A percentile compares a stretch with the other conserved stretches of the same genome.
Evolutionary conservation across 2,888 invertebrate genomes (phyloP).

Genomic region (Pollenia amentaria): DNA sequence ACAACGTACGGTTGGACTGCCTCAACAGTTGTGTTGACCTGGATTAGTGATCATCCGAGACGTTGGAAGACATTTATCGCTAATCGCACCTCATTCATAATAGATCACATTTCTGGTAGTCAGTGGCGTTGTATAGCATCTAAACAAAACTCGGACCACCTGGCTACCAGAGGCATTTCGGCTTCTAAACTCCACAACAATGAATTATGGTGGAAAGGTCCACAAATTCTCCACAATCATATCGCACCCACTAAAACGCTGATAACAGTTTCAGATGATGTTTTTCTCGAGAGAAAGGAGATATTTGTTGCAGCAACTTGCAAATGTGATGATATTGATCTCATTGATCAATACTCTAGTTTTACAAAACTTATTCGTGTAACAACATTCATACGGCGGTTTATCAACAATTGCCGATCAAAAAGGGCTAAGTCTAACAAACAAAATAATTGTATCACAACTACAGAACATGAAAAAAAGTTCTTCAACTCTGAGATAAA

Average conservation of each 20-base stretch:
- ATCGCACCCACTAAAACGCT: not conserved
- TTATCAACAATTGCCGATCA: slow-evolving; percentile 8
- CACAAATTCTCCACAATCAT: slow-evolving; percentile 36
- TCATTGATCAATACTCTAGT: no score
- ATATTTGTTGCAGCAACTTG: not conserved
- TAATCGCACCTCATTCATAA: slow-evolving; percentile 57
- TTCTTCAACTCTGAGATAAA: slow-evolving; percentile 10
- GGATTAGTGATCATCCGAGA: slow-evolving; percentile 60
- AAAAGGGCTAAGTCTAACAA: not conserved
- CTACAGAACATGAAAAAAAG: slow-evolving; percentile 1
- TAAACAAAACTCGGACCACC: no score
- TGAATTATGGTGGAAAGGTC: slow-evolving; percentile 71
- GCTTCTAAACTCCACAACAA: no score
- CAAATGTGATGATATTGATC: slow-evolving; percentile 6
- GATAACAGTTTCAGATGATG: not conserved
- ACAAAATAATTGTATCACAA: not conserved
- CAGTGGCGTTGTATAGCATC: no score
- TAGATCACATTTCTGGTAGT: slow-evolving; percentile 25
- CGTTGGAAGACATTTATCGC: slow-evolving; percentile 68
- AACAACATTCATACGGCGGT: slow-evolving; percentile 27
- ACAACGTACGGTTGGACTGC: slow-evolving; percentile 54
- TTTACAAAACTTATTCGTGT: no score
- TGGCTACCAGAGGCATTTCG: no score
- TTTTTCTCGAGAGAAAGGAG: slow-evolving; percentile 32
- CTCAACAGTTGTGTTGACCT: slow-evolving; percentile 56